Evolutionary conservation across 2,888 invertebrate genomes (phyloP).

Genomic region (Strigamia crassipes): DNA sequence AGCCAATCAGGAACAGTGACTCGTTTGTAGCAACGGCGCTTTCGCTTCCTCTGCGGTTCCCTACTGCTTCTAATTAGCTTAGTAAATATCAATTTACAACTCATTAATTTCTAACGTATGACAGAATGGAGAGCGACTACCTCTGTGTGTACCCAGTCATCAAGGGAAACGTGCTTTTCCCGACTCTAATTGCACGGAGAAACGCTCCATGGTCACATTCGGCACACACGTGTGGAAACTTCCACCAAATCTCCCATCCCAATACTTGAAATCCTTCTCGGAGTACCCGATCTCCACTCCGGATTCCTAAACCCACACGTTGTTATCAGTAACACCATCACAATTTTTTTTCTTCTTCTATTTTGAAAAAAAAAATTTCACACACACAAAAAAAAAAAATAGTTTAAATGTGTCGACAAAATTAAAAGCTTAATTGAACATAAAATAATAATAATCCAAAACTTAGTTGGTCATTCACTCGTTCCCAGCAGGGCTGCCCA

Average conservation of each 20-base stretch:
- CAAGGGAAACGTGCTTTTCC: constrained; percentile 10
- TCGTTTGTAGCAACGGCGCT: constrained; percentile 1
- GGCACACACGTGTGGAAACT: constrained; percentile 3
- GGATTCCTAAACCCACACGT: too few relatives aligned
- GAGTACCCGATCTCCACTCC: too few relatives aligned
- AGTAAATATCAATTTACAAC: constrained; percentile 10
- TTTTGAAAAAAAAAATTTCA: too few relatives aligned
- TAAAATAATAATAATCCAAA: background rate
- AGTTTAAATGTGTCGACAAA: background rate
- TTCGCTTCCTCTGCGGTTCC: background rate
- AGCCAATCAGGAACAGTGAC: background rate
- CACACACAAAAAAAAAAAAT: background rate
- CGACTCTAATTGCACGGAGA: constrained; percentile 4
- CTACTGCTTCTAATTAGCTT: constrained; percentile 1
- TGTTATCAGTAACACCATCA: too few relatives aligned
- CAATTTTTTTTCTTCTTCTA: too few relatives aligned
- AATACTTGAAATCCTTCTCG: background rate
- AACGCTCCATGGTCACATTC: constrained; percentile 4
- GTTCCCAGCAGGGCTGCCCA: background rate
- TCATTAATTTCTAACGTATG: constrained; percentile 10
- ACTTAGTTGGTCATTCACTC: too few relatives aligned
- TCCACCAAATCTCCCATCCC: background rate
- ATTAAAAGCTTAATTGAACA: background rate
- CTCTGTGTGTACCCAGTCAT: constrained; percentile 10
- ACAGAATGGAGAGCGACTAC: background rate